Conservation (phyloP, 1,140 invertebrate species). For the Heliconius hewitsoni region DNA sequence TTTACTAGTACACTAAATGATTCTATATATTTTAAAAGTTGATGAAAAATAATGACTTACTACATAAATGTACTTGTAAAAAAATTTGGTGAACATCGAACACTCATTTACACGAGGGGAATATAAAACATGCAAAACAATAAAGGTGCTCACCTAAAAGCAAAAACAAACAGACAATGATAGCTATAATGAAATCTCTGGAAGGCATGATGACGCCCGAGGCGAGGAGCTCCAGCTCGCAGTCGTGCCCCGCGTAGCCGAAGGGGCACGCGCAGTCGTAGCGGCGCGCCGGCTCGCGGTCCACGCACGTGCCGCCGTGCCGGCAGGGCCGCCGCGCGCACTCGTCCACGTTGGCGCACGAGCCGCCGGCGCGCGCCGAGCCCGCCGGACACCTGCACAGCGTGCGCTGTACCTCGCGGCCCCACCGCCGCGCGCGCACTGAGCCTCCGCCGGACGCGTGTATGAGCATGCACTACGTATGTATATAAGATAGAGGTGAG, state of each 20-base stretch:
- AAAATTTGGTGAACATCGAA: not conserved
- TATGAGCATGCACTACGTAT: constrained; percentile 67
- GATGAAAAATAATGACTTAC: not conserved
- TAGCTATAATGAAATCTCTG: constrained; percentile 91
- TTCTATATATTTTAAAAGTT: not conserved
- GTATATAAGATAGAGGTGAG: constrained; percentile 54
- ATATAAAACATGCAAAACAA: constrained; percentile 62
- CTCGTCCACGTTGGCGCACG: constrained; percentile 89
- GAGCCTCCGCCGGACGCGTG: constrained; percentile 50
- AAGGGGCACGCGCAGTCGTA: constrained; percentile 89
- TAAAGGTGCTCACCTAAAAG: constrained; percentile 87
- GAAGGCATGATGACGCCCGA: constrained; percentile 90
- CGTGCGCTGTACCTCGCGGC: constrained; percentile 56
- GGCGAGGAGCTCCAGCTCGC: constrained; percentile 87
- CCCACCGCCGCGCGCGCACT: constrained; percentile 55
- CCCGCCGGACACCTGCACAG: constrained; percentile 87
- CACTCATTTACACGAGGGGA: constrained; percentile 6
- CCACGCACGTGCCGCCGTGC: constrained; percentile 87
- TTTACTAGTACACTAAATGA: constrained; percentile 13
- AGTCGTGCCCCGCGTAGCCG: constrained; percentile 89
- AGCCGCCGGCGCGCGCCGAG: constrained; percentile 83
- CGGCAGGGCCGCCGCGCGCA: constrained; percentile 86
- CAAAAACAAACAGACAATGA: constrained; percentile 88
- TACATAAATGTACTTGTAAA: not conserved
- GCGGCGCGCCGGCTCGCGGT: constrained; percentile 85